Percentiles rank a stretch among this genome's conserved stretches.
These are phyloP conservation scores for Diarsia dahlii DNA, from an alignment of 2,888 invertebrate species.

Conservation along the genomic window DNA sequence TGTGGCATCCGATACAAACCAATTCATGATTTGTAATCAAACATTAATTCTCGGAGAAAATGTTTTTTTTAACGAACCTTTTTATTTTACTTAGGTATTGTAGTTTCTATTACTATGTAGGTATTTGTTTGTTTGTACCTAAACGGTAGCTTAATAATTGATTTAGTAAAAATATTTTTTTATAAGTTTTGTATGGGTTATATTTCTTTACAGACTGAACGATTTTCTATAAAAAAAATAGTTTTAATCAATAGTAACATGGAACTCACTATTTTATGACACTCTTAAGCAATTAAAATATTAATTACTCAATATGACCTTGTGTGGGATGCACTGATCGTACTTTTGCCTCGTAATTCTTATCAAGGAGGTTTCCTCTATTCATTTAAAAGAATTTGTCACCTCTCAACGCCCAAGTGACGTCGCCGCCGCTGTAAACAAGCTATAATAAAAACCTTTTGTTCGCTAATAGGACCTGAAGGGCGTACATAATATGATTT, in stretches of 20 bases:
- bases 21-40: slow-evolving; percentile 11
- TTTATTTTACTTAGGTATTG: no score
- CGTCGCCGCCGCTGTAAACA: neutral
- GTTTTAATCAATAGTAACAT: neutral
- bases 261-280: neutral
- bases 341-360: no score
- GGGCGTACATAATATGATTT: neutral
- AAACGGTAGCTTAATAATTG: neutral
- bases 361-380: neutral
- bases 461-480: slow-evolving; percentile 2
- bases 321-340: neutral
- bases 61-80: no score
- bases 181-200: neutral
- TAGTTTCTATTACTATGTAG: no score
- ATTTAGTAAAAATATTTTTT: neutral
- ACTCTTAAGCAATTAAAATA: neutral
- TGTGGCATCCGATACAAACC: neutral
- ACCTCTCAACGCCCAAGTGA: neutral
- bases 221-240: neutral
- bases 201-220: neutral
- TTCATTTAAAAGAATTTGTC: neutral
- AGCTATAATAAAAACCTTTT: neutral
- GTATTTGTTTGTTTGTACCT: neutral
- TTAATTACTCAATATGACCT: neutral
- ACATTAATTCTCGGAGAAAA: slow-evolving; percentile 3